Base-by-base conservation (phyloP, 2,888 invertebrate species). In the Corbicula japonica region DNA sequence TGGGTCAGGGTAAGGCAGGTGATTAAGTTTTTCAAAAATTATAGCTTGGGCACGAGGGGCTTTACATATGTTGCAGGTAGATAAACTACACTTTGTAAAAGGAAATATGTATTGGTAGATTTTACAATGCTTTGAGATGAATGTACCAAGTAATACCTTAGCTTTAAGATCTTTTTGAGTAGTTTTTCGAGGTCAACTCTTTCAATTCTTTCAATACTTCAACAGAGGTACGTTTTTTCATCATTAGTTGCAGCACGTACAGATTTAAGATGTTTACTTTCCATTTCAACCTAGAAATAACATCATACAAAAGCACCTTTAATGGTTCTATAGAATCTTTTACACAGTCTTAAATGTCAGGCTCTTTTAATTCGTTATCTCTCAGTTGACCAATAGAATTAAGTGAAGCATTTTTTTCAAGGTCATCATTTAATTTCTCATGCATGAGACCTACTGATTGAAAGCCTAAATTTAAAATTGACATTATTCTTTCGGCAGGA, bases 401-500 rank as follows among this genome's bases (percentile, higher is more conserved):
- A 4, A 12, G 26, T 18, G 62, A 46, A 5, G 30, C 46, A 44
- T 44, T 46, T 62, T 46, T 62, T 32, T 62, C 62, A 26, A 62
- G 8, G 15, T 62, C 62, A 44, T 62, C 62, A 62, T 62, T 26
- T 46, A 35, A 30, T 38, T 41, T 61, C 21, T 6, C 8, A 2
- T 50, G 30, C 63, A 48, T 48, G 23, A 66, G 66, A 21, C 54
- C 66, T n/a, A 66, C 66, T 23, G 35, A 54, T 41, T 63, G 63
- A 44, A 63, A 63, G 10, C 46, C 63, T 6, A 63, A 5, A 26
- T 63, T 63, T n/a, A 63, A 28, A 15, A 63, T 30, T 5, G 46
- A 46, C 63, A 63, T 63, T 5, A 63, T 63, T 4, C 63, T 6
- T 63, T 63, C 63, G 10, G 63, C 63, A 48, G 63, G 63, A 32